These are phyloP conservation scores for Trachymyrmex cornetzi DNA, from an alignment of 1,140 invertebrate species.

Conservation along the genomic window DNA sequence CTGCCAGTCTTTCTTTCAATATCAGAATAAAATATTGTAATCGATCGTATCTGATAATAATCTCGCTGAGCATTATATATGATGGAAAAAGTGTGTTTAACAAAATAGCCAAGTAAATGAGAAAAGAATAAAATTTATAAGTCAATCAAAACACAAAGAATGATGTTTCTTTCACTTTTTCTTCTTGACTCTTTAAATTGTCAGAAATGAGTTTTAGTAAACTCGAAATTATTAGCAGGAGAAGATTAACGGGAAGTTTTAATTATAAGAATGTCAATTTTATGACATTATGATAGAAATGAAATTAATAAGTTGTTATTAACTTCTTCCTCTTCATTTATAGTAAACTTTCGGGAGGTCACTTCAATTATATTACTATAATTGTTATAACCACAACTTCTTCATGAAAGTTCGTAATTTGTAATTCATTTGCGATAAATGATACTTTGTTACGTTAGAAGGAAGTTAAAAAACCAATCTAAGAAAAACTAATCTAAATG, in stretches of 20 bases:
- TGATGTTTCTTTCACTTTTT: not conserved
- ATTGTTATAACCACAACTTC: conserved; percentile 43
- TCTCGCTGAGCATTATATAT: not conserved
- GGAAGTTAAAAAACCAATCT: conserved; percentile 24
- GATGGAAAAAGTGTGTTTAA: conserved; percentile 9
- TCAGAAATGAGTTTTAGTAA: not conserved
- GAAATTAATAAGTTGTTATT: conserved; percentile 49
- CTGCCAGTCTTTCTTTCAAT: not conserved
- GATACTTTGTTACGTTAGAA: conserved; percentile 10
- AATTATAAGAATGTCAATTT: conserved; percentile 56
- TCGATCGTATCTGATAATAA: not conserved
- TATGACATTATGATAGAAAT: conserved; percentile 23
- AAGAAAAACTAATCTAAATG: not conserved
- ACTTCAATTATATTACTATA: conserved; percentile 36
- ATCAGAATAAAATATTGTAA: conserved; percentile 9
- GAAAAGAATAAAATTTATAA: conserved; percentile 12
- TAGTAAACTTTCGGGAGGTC: conserved; percentile 2
- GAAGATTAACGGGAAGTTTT: conserved; percentile 15
- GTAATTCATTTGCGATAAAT: conserved; percentile 34
- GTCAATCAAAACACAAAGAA: not conserved
- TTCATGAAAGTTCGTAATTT: conserved; percentile 34
- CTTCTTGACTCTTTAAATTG: conserved; percentile 5
- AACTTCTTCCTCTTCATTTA: conserved; percentile 34
- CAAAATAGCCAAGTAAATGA: not conserved
- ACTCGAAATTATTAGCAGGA: conserved; percentile 12